Evolutionary conservation across 2,888 invertebrate genomes (phyloP).

Genomic region (Unio delphinus): DNA sequence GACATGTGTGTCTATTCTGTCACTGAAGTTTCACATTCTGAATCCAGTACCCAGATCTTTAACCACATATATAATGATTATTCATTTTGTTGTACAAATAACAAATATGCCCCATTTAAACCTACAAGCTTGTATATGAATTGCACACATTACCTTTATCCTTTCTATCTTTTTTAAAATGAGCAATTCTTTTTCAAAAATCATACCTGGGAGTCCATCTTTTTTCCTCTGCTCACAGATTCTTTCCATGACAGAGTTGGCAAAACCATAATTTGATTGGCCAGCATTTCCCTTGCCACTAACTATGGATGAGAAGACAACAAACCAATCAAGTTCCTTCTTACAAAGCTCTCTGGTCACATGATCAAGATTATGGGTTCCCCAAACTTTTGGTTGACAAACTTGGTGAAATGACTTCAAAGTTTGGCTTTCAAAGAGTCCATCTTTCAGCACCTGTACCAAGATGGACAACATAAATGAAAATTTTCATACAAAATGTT

Average conservation of each 20-base stretch:
- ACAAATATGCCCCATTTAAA: not conserved
- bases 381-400: conserved; percentile 87
- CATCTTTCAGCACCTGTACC: conserved; percentile 84
- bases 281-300: conserved; percentile 97
- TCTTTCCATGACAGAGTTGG: conserved; percentile 97
- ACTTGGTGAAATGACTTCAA: conserved; percentile 84
- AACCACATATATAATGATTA: no score
- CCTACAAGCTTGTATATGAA: not conserved
- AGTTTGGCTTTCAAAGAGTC: conserved; percentile 88
- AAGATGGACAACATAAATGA: no score
- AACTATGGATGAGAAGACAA: conserved; percentile 94
- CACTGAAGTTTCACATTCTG: no score
- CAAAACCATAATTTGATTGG: conserved; percentile 95
- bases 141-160: not conserved
- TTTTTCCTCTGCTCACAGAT: conserved; percentile 87
- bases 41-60: no score
- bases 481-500: no score
- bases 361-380: conserved; percentile 84
- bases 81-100: not conserved
- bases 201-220: conserved; percentile 83
- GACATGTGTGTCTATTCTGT: no score
- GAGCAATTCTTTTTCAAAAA: not conserved
- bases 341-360: conserved; percentile 84
- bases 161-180: not conserved
- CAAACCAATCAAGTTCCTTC: conserved; percentile 85